Evolutionary conservation across 2,888 invertebrate genomes (phyloP).

Genomic region (Drosophila paranaensis): DNA sequence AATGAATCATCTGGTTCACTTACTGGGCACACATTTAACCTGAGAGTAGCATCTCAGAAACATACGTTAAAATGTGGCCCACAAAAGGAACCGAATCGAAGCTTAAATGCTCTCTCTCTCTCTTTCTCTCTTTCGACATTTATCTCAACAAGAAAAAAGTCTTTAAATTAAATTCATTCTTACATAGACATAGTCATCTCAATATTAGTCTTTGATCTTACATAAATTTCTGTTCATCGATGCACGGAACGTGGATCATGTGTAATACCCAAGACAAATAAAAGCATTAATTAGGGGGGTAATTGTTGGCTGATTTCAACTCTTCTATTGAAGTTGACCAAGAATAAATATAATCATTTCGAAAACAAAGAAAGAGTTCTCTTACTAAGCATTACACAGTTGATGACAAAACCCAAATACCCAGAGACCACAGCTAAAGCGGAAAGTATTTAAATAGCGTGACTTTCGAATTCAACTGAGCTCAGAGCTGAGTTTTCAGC

Average conservation of each 20-base stretch:
- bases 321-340: background rate
- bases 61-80: background rate
- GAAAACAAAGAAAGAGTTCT: background rate
- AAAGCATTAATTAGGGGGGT: no score
- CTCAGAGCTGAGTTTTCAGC: background rate
- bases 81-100: background rate
- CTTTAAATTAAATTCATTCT: no score
- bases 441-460: slow-evolving; percentile 27
- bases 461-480: slow-evolving; percentile 24
- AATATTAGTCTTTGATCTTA: background rate
- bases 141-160: no score
- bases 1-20: slow-evolving; percentile 13
- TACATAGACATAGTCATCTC: background rate
- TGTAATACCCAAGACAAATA: no score
- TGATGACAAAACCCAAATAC: background rate
- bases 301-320: no score
- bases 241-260: background rate
- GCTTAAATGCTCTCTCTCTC: background rate
- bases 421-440: slow-evolving; percentile 1
- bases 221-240: no score
- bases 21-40: slow-evolving; percentile 24
- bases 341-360: background rate
- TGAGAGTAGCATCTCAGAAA: slow-evolving; percentile 23
- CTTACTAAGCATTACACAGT: background rate
- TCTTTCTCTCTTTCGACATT: no score